phyloP scores from a whole-genome alignment of 2,797 vertebrate genomes.

The Bradypodion ventrale region DNA sequence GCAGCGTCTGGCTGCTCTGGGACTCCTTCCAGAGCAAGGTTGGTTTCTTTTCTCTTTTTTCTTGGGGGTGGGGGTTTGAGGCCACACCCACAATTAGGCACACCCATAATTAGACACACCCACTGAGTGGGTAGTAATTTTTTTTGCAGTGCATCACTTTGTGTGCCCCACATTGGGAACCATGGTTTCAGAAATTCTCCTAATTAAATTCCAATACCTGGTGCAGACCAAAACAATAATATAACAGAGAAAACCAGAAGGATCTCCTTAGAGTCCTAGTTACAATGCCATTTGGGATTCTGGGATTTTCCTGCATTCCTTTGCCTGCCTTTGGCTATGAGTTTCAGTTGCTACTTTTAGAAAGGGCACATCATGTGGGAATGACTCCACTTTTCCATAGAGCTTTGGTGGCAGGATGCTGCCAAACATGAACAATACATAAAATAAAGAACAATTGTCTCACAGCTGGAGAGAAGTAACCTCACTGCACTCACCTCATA shows the following conservation, averaged over 20 bases:
- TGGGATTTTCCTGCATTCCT: no score
- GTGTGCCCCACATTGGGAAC: no score
- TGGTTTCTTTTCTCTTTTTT: no score
- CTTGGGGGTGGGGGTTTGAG: no score
- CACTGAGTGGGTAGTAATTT: no score
- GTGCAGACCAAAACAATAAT: not conserved
- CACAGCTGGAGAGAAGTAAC: conserved; percentile 6
- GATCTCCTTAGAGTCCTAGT: not conserved
- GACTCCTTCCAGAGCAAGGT: no score
- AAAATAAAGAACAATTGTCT: conserved; percentile 9
- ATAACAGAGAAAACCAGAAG: not conserved
- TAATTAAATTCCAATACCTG: not conserved
- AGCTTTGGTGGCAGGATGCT: not conserved
- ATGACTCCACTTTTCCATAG: not conserved
- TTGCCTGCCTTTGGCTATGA: not conserved
- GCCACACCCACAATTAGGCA: no score
- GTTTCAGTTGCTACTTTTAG: not conserved
- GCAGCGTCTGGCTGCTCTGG: no score
- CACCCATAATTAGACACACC: no score
- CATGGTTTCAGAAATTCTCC: not conserved
- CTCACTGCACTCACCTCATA: conserved; percentile 5
- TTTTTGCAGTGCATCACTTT: no score
- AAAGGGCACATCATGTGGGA: not conserved
- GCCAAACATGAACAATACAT: not conserved
- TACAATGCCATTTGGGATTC: not conserved